These are phyloP conservation scores for Anguilla obscura DNA, from an alignment of 2,797 vertebrate genomes.

Conservation along the genomic window DNA sequence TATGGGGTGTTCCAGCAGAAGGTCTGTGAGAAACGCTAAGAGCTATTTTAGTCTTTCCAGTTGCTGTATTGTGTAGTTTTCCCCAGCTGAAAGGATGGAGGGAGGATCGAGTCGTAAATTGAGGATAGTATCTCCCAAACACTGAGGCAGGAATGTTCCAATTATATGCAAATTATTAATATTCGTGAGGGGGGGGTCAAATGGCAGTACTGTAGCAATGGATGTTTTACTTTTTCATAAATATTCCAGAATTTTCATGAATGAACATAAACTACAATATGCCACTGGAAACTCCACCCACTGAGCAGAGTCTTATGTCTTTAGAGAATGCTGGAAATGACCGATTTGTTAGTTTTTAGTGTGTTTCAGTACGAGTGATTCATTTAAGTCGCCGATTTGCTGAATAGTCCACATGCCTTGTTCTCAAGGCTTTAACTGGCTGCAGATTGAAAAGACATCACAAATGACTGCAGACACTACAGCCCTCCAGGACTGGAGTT, in stretches of 20 bases:
- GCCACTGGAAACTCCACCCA: background rate
- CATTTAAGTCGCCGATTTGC: too few species aligned
- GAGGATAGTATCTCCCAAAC: background rate
- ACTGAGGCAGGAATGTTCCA: background rate
- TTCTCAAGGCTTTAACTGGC: too few species aligned
- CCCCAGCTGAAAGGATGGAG: background rate
- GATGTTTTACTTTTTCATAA: background rate
- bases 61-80: background rate
- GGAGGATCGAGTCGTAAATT: background rate
- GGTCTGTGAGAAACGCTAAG: background rate
- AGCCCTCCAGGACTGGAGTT: too few species aligned
- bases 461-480: too few species aligned
- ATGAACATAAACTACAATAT: background rate
- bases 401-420: too few species aligned
- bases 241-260: background rate
- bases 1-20: too few species aligned
- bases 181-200: background rate
- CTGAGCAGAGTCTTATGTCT: background rate
- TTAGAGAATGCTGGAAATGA: background rate
- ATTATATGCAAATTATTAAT: background rate
- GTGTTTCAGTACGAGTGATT: too few species aligned
- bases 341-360: too few species aligned
- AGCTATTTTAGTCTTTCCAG: background rate
- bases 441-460: too few species aligned
- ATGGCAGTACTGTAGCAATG: background rate